Conservation (phyloP, 2,113 vertebrate species). For the Phoenicopterus ruber region DNA sequence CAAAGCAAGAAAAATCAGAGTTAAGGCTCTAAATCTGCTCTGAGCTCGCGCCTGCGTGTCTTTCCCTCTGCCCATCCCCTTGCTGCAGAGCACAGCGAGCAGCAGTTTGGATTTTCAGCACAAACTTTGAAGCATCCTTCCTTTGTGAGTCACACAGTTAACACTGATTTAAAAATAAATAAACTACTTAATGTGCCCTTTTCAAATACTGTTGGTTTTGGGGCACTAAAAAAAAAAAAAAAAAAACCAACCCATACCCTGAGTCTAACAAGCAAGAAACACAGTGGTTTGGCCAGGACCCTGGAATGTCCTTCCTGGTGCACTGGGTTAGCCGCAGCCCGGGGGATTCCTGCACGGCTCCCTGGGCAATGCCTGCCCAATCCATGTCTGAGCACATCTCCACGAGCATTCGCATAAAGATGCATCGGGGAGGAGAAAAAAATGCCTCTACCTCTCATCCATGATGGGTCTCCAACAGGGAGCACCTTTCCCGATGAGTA, state of each 20-base stretch:
- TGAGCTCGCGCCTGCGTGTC: background rate
- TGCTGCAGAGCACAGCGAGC: background rate
- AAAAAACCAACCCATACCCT: background rate
- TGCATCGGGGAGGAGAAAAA: background rate
- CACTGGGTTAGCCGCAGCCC: background rate
- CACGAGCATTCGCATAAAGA: background rate
- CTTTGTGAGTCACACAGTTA: conserved; percentile 4
- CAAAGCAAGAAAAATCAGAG: background rate
- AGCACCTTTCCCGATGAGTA: fast-evolving
- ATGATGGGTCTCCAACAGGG: fast-evolving
- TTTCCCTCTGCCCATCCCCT: background rate
- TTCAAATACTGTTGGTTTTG: background rate
- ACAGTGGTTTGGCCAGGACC: background rate
- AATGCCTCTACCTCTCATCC: background rate
- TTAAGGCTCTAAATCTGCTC: background rate
- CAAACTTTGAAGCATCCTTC: background rate
- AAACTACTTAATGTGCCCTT: background rate
- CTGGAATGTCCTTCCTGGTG: background rate
- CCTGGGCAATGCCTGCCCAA: background rate
- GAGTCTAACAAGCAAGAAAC: background rate
- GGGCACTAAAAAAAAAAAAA: background rate
- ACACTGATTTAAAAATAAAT: conserved; percentile 4
- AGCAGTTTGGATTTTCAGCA: background rate
- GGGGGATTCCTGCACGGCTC: background rate
- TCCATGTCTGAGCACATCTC: background rate